Evolutionary conservation across 1,140 invertebrate species (phyloP).

Genomic region (Ceratosolen fusciceps): DNA sequence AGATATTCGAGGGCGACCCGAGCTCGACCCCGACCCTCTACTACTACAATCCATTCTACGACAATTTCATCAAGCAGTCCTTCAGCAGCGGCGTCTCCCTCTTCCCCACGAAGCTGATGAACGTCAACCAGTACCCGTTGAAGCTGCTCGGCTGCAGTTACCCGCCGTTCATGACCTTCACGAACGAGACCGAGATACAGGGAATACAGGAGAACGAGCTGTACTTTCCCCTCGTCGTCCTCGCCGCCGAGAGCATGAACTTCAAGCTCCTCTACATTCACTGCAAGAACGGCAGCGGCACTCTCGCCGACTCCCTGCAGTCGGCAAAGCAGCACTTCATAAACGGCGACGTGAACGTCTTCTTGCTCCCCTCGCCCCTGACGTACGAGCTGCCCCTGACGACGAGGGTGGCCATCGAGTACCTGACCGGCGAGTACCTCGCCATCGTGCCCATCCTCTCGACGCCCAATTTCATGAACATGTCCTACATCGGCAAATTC

Average conservation of each 20-base stretch:
- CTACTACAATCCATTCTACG: not conserved
- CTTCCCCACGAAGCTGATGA: not conserved
- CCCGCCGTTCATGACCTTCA: not conserved
- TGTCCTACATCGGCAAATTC: not conserved
- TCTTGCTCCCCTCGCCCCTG: not conserved
- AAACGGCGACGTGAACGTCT: not conserved
- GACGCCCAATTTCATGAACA: not conserved
- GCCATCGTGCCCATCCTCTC: conserved; percentile 13
- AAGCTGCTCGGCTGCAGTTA: not conserved
- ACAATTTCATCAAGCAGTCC: not conserved
- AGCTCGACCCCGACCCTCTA: not conserved
- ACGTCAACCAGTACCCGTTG: not conserved
- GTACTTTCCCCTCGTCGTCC: not conserved
- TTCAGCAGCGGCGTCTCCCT: not conserved
- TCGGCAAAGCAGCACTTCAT: not conserved
- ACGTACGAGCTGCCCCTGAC: not conserved
- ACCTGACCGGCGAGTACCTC: not conserved
- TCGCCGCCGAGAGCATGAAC: not conserved
- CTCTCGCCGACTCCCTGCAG: not conserved
- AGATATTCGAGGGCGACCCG: not conserved
- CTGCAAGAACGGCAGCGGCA: not conserved
- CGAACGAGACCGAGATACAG: not conserved
- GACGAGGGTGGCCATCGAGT: not conserved
- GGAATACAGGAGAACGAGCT: not conserved
- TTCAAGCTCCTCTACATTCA: not conserved